Base-by-base conservation (phyloP, 2,113 vertebrate genomes). In the Perca flavescens region DNA sequence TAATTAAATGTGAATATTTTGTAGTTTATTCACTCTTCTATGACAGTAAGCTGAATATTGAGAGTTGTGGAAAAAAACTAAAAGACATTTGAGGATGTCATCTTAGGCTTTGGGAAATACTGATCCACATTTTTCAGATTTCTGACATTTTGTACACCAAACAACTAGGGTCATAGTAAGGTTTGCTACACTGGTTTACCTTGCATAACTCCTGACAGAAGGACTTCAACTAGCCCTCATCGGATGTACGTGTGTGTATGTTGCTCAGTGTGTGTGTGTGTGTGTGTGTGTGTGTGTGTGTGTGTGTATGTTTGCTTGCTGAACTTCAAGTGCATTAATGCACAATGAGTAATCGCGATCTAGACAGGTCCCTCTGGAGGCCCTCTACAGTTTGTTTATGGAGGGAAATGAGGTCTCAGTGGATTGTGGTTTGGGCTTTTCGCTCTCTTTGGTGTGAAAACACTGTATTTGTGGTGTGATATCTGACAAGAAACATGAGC, bases 341-440 rank as follows among this genome's bases (percentile, higher is more conserved):
- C 85, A 74, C 82, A 73, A 43, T 74, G 73, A 81, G 66, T 84
- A 71, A 84, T 71, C 28, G 11, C 17, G 75, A 86, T 76, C 22
- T 36, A 57, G 81, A 75, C 34, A 34, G 34, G 34, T 52, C 76
- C 46, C 74, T 50, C 80, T 34, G 49, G 64, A 82, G 77, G 70
- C 62, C 43, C 70, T 78, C 64, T 15, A 2, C 73, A 57, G 86
- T 82, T 85, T 92, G 90, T 91, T 94, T 88, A 82, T 67, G 40
- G 52, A 85, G 62, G 91, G 79, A 90, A 92, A 87, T 78, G 46
- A 83, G 85, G 66, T 84, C 87, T 83, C 70, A 8, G 5, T 57
- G 80, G 86, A 79, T 74, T 57, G 77, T 54, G 83, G 73, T 78
- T 78, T 22, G 63, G 58, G 64, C 67, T 66, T 49, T 68, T 83